Percentiles rank a stretch among this genome's conserved stretches.
Conservation (phyloP, 2,888 invertebrate species). For the Tetheella fluctuosa region DNA sequence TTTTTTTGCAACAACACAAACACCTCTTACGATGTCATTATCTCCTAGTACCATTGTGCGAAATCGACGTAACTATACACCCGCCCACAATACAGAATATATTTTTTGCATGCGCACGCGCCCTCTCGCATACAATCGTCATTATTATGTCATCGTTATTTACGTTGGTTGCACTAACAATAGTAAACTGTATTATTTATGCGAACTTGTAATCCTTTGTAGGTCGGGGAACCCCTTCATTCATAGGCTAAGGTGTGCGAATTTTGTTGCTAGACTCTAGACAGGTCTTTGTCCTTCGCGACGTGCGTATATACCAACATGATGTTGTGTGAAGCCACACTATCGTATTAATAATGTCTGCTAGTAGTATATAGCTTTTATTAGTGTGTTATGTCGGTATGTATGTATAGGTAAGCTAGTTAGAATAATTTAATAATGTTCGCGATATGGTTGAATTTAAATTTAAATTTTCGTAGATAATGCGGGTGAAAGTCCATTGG, state of each 20-base stretch:
- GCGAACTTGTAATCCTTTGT: constrained; percentile 61
- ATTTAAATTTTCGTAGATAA: constrained; percentile 16
- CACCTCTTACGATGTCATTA: constrained; percentile 53
- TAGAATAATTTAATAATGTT: not conserved
- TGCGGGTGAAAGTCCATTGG: constrained; percentile 37
- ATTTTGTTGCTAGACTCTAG: constrained; percentile 54
- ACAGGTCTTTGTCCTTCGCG: constrained; percentile 51
- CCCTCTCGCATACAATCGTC: constrained; percentile 55
- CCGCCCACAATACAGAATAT: constrained; percentile 54
- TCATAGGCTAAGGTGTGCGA: constrained; percentile 57
- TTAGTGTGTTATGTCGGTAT: constrained; percentile 1
- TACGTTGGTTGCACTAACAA: constrained; percentile 70
- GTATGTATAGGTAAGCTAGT: constrained; percentile 19
- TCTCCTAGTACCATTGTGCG: constrained; percentile 81
- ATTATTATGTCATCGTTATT: constrained; percentile 74
- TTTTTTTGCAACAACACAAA: constrained; percentile 55
- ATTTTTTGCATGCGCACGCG: constrained; percentile 73
- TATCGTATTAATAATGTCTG: constrained; percentile 13
- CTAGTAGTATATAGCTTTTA: constrained; percentile 11
- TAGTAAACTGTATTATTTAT: constrained; percentile 64
- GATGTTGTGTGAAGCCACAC: constrained; percentile 11
- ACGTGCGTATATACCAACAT: constrained; percentile 1
- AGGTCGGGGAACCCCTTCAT: constrained; percentile 76
- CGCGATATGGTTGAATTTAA: not conserved
- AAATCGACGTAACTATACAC: constrained; percentile 77